Conservation (phyloP, 2,113 vertebrate genomes). For the Oncorhynchus mykiss region DNA sequence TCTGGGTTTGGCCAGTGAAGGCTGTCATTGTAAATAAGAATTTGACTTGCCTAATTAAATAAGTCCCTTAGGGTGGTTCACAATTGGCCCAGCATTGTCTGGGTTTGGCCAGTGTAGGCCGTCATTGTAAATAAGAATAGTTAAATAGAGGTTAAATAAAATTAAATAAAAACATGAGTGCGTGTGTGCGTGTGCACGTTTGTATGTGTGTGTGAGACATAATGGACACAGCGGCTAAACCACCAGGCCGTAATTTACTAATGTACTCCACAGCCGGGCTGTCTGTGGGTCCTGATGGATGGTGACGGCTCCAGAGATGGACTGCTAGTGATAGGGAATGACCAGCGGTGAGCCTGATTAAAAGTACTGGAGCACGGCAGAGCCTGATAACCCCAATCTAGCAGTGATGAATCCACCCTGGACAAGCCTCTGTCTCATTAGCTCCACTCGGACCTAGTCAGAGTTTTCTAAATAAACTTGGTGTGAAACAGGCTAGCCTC, state of each 20-base stretch:
- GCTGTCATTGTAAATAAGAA: too few species aligned
- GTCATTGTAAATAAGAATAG: too few species aligned
- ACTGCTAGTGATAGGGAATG: slow-evolving; percentile 88
- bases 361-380: slow-evolving; percentile 84
- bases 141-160: too few species aligned
- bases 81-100: too few species aligned
- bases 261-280: slow-evolving; percentile 80
- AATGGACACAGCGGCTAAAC: slow-evolving; percentile 66
- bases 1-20: too few species aligned
- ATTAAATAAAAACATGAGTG: neutral
- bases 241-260: slow-evolving; percentile 79
- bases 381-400: slow-evolving; percentile 82
- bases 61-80: too few species aligned
- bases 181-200: slow-evolving; percentile 4
- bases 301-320: slow-evolving; percentile 73
- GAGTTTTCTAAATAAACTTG: slow-evolving; percentile 69
- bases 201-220: slow-evolving; percentile 44
- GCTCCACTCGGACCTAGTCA: slow-evolving; percentile 52
- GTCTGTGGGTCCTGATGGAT: slow-evolving; percentile 85
- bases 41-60: too few species aligned
- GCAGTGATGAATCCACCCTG: slow-evolving; percentile 74
- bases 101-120: too few species aligned
- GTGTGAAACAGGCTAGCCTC: slow-evolving; percentile 46
- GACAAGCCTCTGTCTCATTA: slow-evolving; percentile 67
- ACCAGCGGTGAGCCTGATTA: slow-evolving; percentile 85